A percentile compares a stretch with the other conserved stretches of the same genome.
These are phyloP conservation scores for Bellardia bayeri DNA, from an alignment of 2,888 invertebrate genomes.

Conservation along the genomic window DNA sequence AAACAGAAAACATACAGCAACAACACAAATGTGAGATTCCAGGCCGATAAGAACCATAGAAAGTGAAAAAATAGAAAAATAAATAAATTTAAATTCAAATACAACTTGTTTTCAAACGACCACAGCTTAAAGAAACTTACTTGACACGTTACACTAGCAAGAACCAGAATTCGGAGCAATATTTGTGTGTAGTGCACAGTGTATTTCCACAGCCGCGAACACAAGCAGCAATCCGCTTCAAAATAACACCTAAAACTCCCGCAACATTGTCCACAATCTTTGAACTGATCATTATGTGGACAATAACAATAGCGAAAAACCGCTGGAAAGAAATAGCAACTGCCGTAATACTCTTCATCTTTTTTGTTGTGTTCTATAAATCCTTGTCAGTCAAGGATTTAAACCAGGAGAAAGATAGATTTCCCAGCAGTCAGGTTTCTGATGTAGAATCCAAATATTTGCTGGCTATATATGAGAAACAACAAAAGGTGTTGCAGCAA, in stretches of 20 bases:
- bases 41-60: conserved; percentile 41
- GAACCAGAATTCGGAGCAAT: conserved; percentile 8
- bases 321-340: conserved; percentile 79
- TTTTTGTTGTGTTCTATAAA: conserved; percentile 78
- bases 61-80: conserved; percentile 6
- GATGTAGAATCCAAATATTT: conserved; percentile 59
- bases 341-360: conserved; percentile 74
- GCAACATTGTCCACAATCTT: conserved; percentile 12
- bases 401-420: background rate
- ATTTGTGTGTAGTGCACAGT: background rate
- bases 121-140: conserved; percentile 19
- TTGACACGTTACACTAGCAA: conserved; percentile 40
- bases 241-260: conserved; percentile 12
- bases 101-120: conserved; percentile 54
- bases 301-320: conserved; percentile 77
- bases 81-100: conserved; percentile 60
- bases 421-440: conserved; percentile 42
- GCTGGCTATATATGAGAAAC: conserved; percentile 76
- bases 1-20: conserved; percentile 22
- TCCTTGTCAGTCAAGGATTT: conserved; percentile 66
- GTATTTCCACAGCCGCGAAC: conserved; percentile 16
- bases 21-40: conserved; percentile 28
- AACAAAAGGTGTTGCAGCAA: conserved; percentile 76
- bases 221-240: background rate
- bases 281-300: conserved; percentile 73